Conservation (phyloP, 2,888 invertebrate species). For the Brenthis hecate region DNA sequence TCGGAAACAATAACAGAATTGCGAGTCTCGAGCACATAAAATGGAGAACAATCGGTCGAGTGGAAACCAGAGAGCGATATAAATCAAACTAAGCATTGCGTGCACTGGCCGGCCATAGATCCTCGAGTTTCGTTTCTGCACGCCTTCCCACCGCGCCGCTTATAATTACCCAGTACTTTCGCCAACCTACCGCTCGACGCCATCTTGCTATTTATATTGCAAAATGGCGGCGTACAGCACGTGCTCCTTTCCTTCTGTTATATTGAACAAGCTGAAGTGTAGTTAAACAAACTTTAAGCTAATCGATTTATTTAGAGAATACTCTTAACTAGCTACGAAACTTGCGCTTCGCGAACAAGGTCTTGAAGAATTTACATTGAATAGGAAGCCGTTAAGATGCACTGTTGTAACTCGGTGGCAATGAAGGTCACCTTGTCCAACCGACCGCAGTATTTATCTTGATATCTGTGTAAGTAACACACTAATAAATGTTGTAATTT, state of each 20-base stretch:
- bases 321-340: constrained; percentile 12
- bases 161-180: constrained; percentile 81
- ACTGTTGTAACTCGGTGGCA: constrained; percentile 61
- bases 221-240: constrained; percentile 76
- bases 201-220: constrained; percentile 80
- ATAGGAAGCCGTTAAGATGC: constrained; percentile 68
- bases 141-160: constrained; percentile 64
- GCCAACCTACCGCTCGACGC: constrained; percentile 73
- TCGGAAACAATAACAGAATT: constrained; percentile 73
- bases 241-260: constrained; percentile 71
- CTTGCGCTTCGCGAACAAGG: constrained; percentile 51
- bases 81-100: constrained; percentile 79
- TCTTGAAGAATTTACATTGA: constrained; percentile 73
- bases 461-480: constrained; percentile 45
- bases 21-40: constrained; percentile 67
- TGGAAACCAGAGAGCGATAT: constrained; percentile 78
- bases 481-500: constrained; percentile 38
- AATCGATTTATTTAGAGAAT: constrained; percentile 8
- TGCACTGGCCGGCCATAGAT: constrained; percentile 74
- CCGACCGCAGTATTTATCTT: constrained; percentile 55
- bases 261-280: constrained; percentile 50
- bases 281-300: neutral
- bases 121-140: constrained; percentile 67
- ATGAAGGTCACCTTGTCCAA: constrained; percentile 77
- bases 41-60: constrained; percentile 73